These are phyloP conservation scores for Sebastes itinus DNA, from an alignment of 2,797 vertebrate genomes.

Conservation along the genomic window DNA sequence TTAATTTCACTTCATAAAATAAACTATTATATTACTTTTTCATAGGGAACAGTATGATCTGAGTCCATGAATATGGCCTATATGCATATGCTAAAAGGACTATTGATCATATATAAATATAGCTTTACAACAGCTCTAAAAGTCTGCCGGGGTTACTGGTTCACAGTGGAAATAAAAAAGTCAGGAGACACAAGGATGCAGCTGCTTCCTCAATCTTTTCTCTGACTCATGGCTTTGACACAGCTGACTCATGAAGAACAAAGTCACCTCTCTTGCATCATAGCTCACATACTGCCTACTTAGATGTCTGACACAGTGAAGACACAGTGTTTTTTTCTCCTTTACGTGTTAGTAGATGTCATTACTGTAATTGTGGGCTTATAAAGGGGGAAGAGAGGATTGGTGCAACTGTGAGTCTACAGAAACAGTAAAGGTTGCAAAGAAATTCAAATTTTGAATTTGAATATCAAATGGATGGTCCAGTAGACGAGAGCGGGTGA, in stretches of 20 bases:
- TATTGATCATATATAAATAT: neutral
- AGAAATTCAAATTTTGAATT: neutral
- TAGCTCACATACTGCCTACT: constrained; percentile 25
- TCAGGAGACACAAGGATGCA: constrained; percentile 55
- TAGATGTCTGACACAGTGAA: constrained; percentile 11
- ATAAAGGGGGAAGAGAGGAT: neutral
- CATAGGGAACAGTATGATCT: neutral
- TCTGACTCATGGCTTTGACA: constrained; percentile 40
- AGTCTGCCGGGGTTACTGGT: neutral
- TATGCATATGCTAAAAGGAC: neutral
- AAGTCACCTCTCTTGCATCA: constrained; percentile 25
- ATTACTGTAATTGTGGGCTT: neutral
- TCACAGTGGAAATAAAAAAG: neutral
- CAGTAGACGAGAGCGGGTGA: neutral
- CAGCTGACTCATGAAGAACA: constrained; percentile 64
- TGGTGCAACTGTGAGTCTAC: neutral
- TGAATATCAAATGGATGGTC: neutral
- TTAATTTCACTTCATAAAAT: no score
- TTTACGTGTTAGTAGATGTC: neutral
- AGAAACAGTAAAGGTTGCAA: neutral
- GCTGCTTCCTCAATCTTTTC: constrained; percentile 62
- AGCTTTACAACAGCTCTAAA: constrained; percentile 9
- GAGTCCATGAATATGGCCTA: neutral
- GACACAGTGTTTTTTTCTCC: neutral
- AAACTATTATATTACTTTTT: no score